These are phyloP conservation scores for Microcebus griseorufus DNA, from an alignment of 2,113 vertebrate genomes.

Conservation along the genomic window DNA sequence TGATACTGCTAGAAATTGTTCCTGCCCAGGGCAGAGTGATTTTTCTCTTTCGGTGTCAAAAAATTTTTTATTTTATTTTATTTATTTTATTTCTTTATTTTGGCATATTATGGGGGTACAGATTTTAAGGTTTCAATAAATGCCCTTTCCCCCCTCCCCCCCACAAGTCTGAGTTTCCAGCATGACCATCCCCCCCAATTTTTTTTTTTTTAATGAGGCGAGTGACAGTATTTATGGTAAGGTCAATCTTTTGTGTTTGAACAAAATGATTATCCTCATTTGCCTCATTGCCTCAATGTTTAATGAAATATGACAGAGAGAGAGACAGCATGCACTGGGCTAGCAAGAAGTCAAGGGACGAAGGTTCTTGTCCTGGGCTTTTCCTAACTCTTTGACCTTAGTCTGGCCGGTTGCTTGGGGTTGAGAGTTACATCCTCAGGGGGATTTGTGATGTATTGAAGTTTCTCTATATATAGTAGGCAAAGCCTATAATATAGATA, in stretches of 20 bases:
- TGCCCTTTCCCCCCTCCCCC: too few relatives aligned
- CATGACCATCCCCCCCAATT: not conserved
- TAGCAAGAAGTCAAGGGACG: not conserved
- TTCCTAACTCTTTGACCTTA: not conserved
- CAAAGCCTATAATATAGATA: not conserved
- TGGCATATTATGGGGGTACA: too few relatives aligned
- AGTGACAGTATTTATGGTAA: not conserved
- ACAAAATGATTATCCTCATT: not conserved
- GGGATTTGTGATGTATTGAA: not conserved
- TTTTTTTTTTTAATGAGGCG: not conserved
- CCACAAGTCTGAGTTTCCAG: too few relatives aligned
- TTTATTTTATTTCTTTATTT: too few relatives aligned
- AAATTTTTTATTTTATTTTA: not conserved
- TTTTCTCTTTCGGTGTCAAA: not conserved
- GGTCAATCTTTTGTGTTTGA: not conserved
- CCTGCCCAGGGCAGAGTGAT: not conserved
- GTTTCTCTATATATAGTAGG: not conserved
- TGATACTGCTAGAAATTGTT: not conserved
- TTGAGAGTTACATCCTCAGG: not conserved
- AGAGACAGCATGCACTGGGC: not conserved
- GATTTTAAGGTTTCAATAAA: too few relatives aligned
- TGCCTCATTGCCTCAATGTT: not conserved
- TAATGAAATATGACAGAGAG: not conserved
- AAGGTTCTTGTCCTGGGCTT: not conserved
- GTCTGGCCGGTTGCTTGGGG: not conserved